Evolutionary conservation across 2,888 invertebrate genomes (phyloP).

Genomic region (Phrixothrix hirtus): DNA sequence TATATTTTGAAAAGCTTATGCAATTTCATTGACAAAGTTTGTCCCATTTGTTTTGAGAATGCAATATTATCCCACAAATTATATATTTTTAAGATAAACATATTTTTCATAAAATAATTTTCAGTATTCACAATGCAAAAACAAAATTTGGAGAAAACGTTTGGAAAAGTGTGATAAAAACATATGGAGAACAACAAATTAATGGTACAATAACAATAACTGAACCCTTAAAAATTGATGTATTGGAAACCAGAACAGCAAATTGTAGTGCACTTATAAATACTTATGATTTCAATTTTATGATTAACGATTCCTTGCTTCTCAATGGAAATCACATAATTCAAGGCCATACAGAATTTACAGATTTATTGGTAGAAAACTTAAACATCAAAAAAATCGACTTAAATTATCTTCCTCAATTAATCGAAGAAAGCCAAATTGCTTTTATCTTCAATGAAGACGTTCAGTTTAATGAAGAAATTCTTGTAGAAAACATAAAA

Average conservation of each 20-base stretch:
- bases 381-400: conserved; percentile 37
- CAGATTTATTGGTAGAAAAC: conserved; percentile 41
- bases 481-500: conserved; percentile 52
- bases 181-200: conserved; percentile 34
- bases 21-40: no score
- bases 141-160: conserved; percentile 36
- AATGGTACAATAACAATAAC: conserved; percentile 36
- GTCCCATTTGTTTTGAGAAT: no score
- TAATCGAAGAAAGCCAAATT: conserved; percentile 25
- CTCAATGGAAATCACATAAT: conserved; percentile 32
- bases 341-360: conserved; percentile 44
- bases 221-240: conserved; percentile 30
- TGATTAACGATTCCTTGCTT: conserved; percentile 47
- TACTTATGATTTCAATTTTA: conserved; percentile 40
- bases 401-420: conserved; percentile 26
- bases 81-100: no score
- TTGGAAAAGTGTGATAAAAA: conserved; percentile 39
- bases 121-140: conserved; percentile 20
- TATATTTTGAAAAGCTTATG: conserved; percentile 1
- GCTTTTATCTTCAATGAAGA: conserved; percentile 19
- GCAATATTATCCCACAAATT: no score
- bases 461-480: conserved; percentile 14
- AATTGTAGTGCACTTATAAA: conserved; percentile 41
- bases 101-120: no score
- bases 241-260: conserved; percentile 31